Evolutionary conservation across 2,797 vertebrate species (phyloP), one percentile per base, ranked within the genome.

Genomic region (Tachyglossus aculeatus): DNA sequence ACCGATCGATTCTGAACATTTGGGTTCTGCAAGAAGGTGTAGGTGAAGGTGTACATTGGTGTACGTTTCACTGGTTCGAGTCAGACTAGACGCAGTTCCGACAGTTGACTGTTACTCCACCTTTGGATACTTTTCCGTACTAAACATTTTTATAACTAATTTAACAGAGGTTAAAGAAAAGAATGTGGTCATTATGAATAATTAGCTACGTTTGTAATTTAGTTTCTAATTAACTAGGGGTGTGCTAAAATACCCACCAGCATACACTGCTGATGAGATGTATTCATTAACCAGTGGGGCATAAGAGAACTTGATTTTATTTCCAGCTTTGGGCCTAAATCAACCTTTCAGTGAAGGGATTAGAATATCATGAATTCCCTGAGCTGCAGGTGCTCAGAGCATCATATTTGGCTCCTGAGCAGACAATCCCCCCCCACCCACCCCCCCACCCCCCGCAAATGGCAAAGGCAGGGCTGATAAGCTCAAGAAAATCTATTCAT

Each of bases 171-270:
- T 67, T 18, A 18, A 21, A 54, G 48, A 85, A 78, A 86, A 84
- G 81, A 86, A 74, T 78, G 85, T 18, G 27, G 25, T 67, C 70
- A 78, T 84, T 84, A 80, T 80, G 70, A 89, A 84, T 86, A 85
- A 87, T 89, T 86, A 85, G 72, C 39, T 52, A 88, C 71, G 76
- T 71, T 67, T 80, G 66, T 69, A 86, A 79, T 84, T 83, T 84
- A 84, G 81, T 81, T 89, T 89, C 84, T 89, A 83, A 90, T 88
- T 87, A 90, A 89, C 73, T 63, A 65, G 78, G 64, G 60, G 63
- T 55, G 60, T 86, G 80, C 67, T 72, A 86, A 77, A 77, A 52
- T 24, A 31, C 19, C 18, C 25, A 16, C 13, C 19, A 8, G 38
- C 36, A 65, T 37, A 74, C 80, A 52, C 63, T 47, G 40, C n/a